Percentiles rank a stretch among this genome's conserved stretches.
These are phyloP conservation scores for Cyclina sinensis DNA, from an alignment of 1,140 invertebrate genomes.

Conservation along the genomic window DNA sequence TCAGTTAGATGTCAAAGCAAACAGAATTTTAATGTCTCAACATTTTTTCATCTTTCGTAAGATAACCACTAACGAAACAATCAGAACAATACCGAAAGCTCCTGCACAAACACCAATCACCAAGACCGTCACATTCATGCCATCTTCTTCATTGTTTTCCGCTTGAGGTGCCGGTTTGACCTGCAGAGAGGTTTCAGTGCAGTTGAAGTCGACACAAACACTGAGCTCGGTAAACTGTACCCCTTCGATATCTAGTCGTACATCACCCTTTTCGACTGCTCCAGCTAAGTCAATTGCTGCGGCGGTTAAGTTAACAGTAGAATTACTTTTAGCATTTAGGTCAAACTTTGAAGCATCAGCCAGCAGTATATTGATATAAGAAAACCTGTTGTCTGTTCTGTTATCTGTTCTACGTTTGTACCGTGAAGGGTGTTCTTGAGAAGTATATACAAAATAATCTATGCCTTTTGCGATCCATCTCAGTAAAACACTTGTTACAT, in stretches of 20 bases:
- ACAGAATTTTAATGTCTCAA: no score
- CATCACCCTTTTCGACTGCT: conserved; percentile 14
- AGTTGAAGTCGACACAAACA: background rate
- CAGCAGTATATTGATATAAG: background rate
- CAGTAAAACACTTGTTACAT: no score
- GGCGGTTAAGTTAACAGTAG: background rate
- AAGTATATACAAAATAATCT: no score
- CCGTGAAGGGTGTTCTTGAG: no score
- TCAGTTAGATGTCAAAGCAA: no score
- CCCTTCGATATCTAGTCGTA: background rate
- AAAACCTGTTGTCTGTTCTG: no score
- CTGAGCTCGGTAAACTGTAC: background rate
- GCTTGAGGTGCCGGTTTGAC: background rate
- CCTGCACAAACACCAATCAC: background rate
- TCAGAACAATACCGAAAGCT: background rate
- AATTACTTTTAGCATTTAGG: background rate
- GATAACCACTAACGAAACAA: background rate
- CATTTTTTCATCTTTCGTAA: background rate
- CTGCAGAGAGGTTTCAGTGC: background rate
- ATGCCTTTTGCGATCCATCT: no score
- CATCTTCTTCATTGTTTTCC: background rate
- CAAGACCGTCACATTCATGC: background rate
- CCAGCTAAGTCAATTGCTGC: background rate
- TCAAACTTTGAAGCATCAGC: background rate
- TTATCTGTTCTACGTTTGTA: background rate